Conservation (phyloP, 1,140 invertebrate genomes). For the Drosophila orena region DNA sequence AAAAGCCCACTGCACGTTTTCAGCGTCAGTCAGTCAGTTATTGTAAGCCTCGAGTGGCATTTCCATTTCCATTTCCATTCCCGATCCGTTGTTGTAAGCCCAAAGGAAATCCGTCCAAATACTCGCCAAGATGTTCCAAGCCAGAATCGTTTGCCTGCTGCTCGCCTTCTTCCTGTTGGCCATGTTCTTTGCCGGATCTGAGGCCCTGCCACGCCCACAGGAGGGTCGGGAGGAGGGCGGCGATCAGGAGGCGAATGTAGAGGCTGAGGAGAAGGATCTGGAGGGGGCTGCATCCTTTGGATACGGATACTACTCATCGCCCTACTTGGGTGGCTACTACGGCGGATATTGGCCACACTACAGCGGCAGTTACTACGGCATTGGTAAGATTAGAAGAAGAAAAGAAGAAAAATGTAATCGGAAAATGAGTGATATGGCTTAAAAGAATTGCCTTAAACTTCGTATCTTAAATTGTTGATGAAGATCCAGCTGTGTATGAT, state of each 20-base stretch:
- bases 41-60: constrained; percentile 74
- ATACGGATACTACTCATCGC: constrained; percentile 77
- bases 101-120: constrained; percentile 17
- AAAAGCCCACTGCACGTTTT: constrained; percentile 60
- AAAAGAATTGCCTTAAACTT: too few relatives aligned
- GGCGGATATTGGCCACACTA: constrained; percentile 61
- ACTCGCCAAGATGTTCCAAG: constrained; percentile 55
- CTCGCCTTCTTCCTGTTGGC: constrained; percentile 51
- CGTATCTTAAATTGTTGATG: too few relatives aligned
- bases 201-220: constrained; percentile 64
- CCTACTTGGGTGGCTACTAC: constrained; percentile 63
- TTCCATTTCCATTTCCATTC: constrained; percentile 55
- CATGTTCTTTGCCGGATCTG: constrained; percentile 30
- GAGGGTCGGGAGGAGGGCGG: constrained; percentile 46
- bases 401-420: too few relatives aligned
- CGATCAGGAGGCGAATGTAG: constrained; percentile 63
- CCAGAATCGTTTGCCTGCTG: constrained; percentile 47
- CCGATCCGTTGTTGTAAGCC: background rate
- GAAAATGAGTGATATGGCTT: too few relatives aligned
- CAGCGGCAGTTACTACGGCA: constrained; percentile 64
- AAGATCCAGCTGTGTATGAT: too few relatives aligned
- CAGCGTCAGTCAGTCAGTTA: constrained; percentile 64
- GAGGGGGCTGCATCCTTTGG: constrained; percentile 71
- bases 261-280: constrained; percentile 73
- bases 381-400: constrained; percentile 43